Percentiles rank a stretch among this genome's conserved stretches.
Evolutionary conservation across 2,797 vertebrate genomes (phyloP).

Genomic region (Acanthurus tractus): DNA sequence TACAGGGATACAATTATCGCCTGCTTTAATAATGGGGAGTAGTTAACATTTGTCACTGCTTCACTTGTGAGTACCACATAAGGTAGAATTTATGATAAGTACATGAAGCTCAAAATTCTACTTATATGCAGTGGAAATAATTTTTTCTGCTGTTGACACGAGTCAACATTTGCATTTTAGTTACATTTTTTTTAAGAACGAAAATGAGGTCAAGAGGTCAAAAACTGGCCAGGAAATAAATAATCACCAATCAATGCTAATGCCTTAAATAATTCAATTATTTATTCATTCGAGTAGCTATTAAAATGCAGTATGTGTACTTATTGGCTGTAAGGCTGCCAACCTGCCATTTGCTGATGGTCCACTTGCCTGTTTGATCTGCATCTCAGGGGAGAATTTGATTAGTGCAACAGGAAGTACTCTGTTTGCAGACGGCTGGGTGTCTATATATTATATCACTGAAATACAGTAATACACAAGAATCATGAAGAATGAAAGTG

Average conservation of each 20-base stretch:
- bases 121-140: too few species aligned
- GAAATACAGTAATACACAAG: constrained; percentile 52
- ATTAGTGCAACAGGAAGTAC: constrained; percentile 76
- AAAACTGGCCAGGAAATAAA: neutral
- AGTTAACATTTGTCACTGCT: too few species aligned
- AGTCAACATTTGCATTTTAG: too few species aligned
- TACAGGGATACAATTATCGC: too few species aligned
- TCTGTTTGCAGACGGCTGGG: constrained; percentile 53
- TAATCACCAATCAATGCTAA: neutral
- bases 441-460: constrained; percentile 54
- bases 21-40: too few species aligned
- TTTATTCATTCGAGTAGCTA: constrained; percentile 11
- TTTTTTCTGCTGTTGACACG: too few species aligned
- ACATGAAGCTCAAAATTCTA: too few species aligned
- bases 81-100: too few species aligned
- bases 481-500: neutral
- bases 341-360: neutral
- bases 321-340: constrained; percentile 14
- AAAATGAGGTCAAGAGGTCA: neutral
- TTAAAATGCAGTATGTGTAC: neutral
- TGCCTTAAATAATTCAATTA: neutral
- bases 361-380: constrained; percentile 9
- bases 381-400: constrained; percentile 63
- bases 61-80: too few species aligned
- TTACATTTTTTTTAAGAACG: too few species aligned